These are phyloP conservation scores for Platycercus adscitus DNA, from an alignment of 2,113 vertebrate species.

Conservation along the genomic window DNA sequence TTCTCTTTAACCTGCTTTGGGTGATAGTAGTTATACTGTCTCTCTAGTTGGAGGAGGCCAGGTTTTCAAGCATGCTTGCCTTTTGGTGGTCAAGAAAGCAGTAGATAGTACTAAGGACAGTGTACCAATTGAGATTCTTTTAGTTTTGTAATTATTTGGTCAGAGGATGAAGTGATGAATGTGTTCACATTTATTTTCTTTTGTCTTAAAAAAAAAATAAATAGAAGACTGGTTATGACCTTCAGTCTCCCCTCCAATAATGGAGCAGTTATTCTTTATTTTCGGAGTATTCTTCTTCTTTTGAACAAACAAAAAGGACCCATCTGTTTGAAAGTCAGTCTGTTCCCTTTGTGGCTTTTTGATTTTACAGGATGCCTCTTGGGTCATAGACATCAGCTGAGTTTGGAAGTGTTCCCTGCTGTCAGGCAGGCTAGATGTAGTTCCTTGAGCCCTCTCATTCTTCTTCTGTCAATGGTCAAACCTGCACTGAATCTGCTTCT, in stretches of 20 bases:
- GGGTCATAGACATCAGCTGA: fast-evolving
- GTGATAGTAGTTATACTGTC: not conserved
- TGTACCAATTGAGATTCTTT: not conserved
- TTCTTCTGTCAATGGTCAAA: fast-evolving
- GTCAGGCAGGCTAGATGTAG: fast-evolving
- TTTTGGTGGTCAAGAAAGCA: not conserved
- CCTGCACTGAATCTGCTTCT: not conserved
- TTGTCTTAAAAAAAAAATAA: too few species aligned
- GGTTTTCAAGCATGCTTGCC: fast-evolving
- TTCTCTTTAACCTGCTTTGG: not conserved
- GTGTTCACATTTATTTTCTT: not conserved
- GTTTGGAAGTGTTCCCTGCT: not conserved
- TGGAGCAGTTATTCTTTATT: not conserved
- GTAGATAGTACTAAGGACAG: fast-evolving
- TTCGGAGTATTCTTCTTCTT: not conserved
- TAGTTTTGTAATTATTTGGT: not conserved
- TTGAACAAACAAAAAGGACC: not conserved
- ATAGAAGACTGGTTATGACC: not conserved
- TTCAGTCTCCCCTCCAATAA: not conserved
- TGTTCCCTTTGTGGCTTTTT: not conserved
- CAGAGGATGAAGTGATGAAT: not conserved
- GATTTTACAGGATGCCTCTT: not conserved
- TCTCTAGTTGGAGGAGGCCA: not conserved
- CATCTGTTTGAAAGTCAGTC: not conserved
- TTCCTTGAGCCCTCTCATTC: not conserved